Evolutionary conservation across 2,113 vertebrate species (phyloP).

Genomic region (Gasterosteus aculeatus): DNA sequence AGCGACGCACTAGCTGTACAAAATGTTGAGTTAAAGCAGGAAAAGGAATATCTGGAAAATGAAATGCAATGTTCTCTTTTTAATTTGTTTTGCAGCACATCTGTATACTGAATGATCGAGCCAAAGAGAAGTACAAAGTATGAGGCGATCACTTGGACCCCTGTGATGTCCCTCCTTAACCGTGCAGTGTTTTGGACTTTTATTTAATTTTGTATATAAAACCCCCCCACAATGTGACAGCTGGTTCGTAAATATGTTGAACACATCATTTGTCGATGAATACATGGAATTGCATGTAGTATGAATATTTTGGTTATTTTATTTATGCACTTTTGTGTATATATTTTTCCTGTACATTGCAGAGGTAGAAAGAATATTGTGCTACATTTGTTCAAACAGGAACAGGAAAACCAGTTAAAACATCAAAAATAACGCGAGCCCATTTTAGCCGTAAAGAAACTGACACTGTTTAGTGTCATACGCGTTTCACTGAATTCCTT

Average conservation of each 20-base stretch:
- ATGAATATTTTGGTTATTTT: conserved; percentile 45
- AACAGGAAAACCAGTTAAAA: not conserved
- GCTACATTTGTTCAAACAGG: conserved; percentile 10
- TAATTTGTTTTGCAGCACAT: conserved; percentile 75
- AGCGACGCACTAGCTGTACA: not conserved
- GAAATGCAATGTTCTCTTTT: not conserved
- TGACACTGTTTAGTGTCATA: too few relatives aligned
- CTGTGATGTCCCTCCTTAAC: conserved; percentile 72
- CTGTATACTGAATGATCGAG: conserved; percentile 80
- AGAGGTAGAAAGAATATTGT: conserved; percentile 19
- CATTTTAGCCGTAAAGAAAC: not conserved
- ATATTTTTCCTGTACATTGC: conserved; percentile 24
- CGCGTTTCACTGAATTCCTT: too few relatives aligned
- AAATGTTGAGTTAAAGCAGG: not conserved
- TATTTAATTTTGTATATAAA: conserved; percentile 66
- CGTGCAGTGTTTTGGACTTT: conserved; percentile 63
- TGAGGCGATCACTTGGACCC: conserved; percentile 64
- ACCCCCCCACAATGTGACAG: conserved; percentile 54
- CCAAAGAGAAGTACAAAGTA: conserved; percentile 83
- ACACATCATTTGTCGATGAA: conserved; percentile 31
- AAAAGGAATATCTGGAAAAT: not conserved
- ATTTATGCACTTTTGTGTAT: conserved; percentile 35
- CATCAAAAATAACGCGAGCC: not conserved
- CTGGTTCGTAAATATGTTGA: conserved; percentile 55
- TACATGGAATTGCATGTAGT: conserved; percentile 35